These are phyloP conservation scores for Malacosoma neustria DNA, from an alignment of 2,888 invertebrate genomes.

Conservation along the genomic window DNA sequence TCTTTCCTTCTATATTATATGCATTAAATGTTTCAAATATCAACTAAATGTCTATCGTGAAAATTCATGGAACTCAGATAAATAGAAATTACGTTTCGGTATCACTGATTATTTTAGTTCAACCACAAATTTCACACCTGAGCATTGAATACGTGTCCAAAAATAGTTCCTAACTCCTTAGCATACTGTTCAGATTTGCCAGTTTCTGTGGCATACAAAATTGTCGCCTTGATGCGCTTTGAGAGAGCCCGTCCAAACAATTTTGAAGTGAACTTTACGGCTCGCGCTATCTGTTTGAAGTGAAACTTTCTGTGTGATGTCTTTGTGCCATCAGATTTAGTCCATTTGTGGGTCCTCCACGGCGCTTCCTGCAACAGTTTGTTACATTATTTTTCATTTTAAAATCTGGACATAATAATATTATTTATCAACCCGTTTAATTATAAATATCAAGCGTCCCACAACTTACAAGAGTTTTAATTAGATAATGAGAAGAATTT, in stretches of 20 bases:
- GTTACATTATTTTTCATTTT: not conserved
- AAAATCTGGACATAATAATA: too few relatives aligned
- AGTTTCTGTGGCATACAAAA: constrained; percentile 95
- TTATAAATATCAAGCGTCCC: too few relatives aligned
- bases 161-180: constrained; percentile 89
- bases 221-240: constrained; percentile 94
- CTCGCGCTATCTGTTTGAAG: constrained; percentile 96
- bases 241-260: constrained; percentile 94
- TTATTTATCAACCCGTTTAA: too few relatives aligned
- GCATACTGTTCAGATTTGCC: constrained; percentile 97
- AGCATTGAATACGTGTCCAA: constrained; percentile 95
- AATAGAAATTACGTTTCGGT: too few relatives aligned
- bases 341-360: constrained; percentile 94
- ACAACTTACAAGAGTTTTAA: too few relatives aligned
- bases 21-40: too few relatives aligned
- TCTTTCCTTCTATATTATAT: too few relatives aligned
- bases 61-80: too few relatives aligned
- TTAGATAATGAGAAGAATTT: too few relatives aligned
- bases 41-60: too few relatives aligned
- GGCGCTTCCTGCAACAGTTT: constrained; percentile 79
- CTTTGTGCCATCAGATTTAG: constrained; percentile 75
- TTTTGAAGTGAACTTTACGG: constrained; percentile 97
- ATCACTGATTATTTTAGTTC: too few relatives aligned
- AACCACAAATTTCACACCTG: constrained; percentile 73
- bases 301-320: constrained; percentile 88